Base-by-base conservation (phyloP, 2,797 vertebrate genomes). In the Acipenser oxyrinchus region DNA sequence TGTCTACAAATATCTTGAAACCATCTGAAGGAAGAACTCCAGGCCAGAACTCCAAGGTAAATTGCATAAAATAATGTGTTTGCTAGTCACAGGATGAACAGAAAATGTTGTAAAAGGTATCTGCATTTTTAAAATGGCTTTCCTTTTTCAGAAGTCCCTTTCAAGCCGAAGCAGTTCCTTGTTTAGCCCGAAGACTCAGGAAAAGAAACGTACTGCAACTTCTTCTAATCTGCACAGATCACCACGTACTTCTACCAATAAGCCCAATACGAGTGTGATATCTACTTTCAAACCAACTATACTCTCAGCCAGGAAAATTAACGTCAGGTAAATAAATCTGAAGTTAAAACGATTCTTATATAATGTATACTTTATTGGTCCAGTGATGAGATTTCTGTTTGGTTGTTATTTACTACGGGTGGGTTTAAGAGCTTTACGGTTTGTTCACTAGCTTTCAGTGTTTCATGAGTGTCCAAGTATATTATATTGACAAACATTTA, bases 281-380 rank as follows among this genome's bases (percentile, higher is more conserved):
- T 68, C 78, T 51, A 68, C 74, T 0, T 91, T 91, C 77, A 89
- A 77, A 68, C 90, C 87, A 1, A 84, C 87, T 1, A 74, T 90
- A 6, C 72, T 89, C 63, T 93, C 93, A 13, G 84, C 89, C 37
- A 83, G 89, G 67, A 94, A 93, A 84, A 93, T 95, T 82, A 97
- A 92, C 0, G 93, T 97, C 75, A 90, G 93, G 96, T 97, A 37
- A 37, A 37, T 37, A 37, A 37, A 37, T 37, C 37, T 4, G 4
- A 37, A 37, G 37, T 37, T 37, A 37, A 37, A 37, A 37, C 37
- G 3, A 37, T 37, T 37, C 37, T 37, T 37, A 37, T 37, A 37
- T 37, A 5, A 37, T 37, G 4, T 37, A 5, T 37, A 37, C 37
- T 37, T 37, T 37, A 37, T 37, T 37, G 37, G 37, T 37, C 37